Base-by-base conservation (phyloP, 2,888 invertebrate species). In the Eupithecia dodoneata region DNA sequence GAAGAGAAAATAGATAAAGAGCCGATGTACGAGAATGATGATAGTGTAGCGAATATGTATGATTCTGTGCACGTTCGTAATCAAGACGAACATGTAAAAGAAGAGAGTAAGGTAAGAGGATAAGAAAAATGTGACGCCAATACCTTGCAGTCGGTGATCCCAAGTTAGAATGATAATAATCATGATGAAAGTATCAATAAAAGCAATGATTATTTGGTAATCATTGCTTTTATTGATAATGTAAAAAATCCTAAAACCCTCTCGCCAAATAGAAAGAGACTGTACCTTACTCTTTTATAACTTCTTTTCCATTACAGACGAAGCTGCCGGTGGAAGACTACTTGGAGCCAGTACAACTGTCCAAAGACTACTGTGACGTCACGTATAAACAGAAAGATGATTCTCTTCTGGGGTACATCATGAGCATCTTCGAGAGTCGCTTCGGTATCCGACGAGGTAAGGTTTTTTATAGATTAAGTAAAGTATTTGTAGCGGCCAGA, bases 301-400 rank as follows among this genome's bases (percentile, higher is more conserved):
- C 66, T 9, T 15, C 41, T 66, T 66, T 41, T 66, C 42, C 15
- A 12, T 63, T 30, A n/a, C 81, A 89, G 87, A 77, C 83, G 2
- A 86, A 81, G 12, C 49, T 92, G 3, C 88, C 89, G 4, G 94
- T 95, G 4, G 95, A 95, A 85, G 95, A 95, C 3, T 95, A 95
- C 71, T 76, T 95, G 75, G 95, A 94, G 72, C 95, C 95, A 3
- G 91, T 94, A 2, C 91, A 90, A 79, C 76, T 92, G 7, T 88
- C 83, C 76, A 91, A 89, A 65, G 93, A 94, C 70, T 95, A 95
- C 80, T 93, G 93, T 69, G 94, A 94, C 80, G 88, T 95, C 9
- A 86, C 84, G 42, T 84, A 87, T 15, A 88, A 85, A 59, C 89
- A 90, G 76, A 91, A 89, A 42, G 95, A 94, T 1, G 94, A 94